Evolutionary conservation across 2,888 invertebrate species (phyloP), one percentile per base, ranked within the genome.

Genomic region (Gymnosoma rotundatum): DNA sequence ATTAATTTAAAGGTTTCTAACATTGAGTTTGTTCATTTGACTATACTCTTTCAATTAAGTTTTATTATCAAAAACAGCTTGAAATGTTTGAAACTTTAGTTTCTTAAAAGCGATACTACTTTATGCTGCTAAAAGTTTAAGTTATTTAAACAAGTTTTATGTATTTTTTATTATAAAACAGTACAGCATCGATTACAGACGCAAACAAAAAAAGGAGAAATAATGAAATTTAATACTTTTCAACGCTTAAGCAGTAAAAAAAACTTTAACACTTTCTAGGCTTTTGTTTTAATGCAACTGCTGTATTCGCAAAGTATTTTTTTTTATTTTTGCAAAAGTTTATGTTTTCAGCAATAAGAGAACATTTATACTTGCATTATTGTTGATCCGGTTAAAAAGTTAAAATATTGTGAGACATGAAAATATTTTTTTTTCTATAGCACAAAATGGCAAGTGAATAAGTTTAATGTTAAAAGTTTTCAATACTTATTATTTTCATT

Each of bases 381-480:
- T 80, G 69, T 73, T 78, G 67, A 67, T 64, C 69, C 78, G 18
- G 45, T 54, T 16, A 61, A 63, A 32, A 70, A 75, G 63, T 69
- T 75, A 12, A 63, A 69, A 42, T 48, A 60, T 58, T 50, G 14
- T 48, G n/a, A 67, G 38, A 56, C 18, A 52, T 36, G 64, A 63
- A 70, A 72, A 14, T 54, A 52, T 54, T 63, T 74, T 42, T 64
- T 32, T 61, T 10, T 48, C 36, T 63, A 2, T 32, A 7, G 32
- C 32, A 6, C 3, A 48, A 67, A 12, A 36, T 21, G 50, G 60
- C 61, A 25, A 58, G 3, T 79, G 72, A 67, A 61, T 75, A 84
- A 78, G 81, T 84, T 81, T 84, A 50, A 84, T 81, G 78, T 66
- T 76, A 81, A 84, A 42, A 81, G 70, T 84, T 84, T 84, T 63